phyloP scores from a whole-genome alignment of 2,888 invertebrate genomes.

The Diaprepes abbreviatus region DNA sequence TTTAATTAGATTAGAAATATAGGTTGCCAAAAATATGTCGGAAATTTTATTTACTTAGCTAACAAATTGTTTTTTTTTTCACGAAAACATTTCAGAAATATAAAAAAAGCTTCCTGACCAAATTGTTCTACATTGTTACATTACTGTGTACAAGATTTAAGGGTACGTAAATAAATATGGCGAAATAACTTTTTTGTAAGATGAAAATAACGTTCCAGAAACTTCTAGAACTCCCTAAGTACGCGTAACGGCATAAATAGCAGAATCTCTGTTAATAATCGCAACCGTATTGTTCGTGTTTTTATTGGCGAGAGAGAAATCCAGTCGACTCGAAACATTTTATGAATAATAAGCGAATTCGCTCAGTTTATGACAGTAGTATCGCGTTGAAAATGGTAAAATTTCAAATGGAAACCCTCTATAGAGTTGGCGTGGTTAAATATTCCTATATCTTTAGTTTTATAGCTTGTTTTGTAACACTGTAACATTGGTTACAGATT shows the following conservation, averaged over 20 bases:
- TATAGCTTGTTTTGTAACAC: background rate
- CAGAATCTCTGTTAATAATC: conserved; percentile 25
- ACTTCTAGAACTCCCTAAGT: conserved; percentile 10
- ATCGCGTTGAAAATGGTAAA: conserved; percentile 29
- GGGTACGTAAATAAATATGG: no score
- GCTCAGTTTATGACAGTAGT: conserved; percentile 20
- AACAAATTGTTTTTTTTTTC: no score
- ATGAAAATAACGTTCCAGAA: background rate
- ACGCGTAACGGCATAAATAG: conserved; percentile 20
- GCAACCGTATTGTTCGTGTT: conserved; percentile 34
- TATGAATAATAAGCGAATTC: conserved; percentile 44
- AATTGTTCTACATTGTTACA: no score
- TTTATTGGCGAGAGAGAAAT: conserved; percentile 38
- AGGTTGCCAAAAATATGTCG: no score
- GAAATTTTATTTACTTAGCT: no score
- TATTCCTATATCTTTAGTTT: conserved; percentile 3
- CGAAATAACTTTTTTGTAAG: no score
- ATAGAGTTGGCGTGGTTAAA: background rate
- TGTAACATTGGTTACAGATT: no score
- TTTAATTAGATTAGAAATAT: no score
- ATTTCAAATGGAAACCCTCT: conserved; percentile 12
- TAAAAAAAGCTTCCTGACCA: no score
- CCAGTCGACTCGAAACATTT: conserved; percentile 40
- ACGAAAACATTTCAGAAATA: no score
- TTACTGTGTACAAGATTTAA: no score